phyloP scores from a whole-genome alignment of 2,113 vertebrate genomes.

The Rhodinocichla rosea region DNA sequence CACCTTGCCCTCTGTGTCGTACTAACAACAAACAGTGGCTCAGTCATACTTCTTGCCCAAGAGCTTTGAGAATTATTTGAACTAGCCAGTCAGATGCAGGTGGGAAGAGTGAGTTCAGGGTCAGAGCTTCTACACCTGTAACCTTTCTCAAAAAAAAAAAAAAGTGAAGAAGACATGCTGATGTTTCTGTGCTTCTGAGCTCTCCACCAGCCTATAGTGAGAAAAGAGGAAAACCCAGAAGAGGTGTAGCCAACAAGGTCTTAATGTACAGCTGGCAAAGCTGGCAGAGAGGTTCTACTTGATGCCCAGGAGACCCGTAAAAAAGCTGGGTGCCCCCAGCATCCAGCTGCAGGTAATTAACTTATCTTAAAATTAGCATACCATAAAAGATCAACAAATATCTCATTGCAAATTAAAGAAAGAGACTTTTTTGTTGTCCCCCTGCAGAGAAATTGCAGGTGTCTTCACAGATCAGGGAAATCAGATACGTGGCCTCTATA shows the following conservation, averaged over 20 bases:
- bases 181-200: neutral
- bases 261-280: neutral
- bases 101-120: neutral
- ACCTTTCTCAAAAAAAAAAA: neutral
- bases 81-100: neutral
- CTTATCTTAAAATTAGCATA: neutral
- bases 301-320: neutral
- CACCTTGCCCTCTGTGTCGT: neutral
- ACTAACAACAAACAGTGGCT: neutral
- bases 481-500: neutral
- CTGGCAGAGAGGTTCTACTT: neutral
- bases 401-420: neutral
- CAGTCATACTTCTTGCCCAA: accelerated
- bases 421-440: neutral
- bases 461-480: neutral
- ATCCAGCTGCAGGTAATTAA: neutral
- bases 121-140: neutral
- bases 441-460: neutral
- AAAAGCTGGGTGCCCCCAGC: neutral
- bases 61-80: neutral
- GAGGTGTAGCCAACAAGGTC: neutral
- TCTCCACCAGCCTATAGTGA: neutral
- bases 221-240: neutral
- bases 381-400: neutral
- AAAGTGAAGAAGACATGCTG: neutral